Base-by-base conservation (phyloP, 1,140 invertebrate species). In the Battus philenor region DNA sequence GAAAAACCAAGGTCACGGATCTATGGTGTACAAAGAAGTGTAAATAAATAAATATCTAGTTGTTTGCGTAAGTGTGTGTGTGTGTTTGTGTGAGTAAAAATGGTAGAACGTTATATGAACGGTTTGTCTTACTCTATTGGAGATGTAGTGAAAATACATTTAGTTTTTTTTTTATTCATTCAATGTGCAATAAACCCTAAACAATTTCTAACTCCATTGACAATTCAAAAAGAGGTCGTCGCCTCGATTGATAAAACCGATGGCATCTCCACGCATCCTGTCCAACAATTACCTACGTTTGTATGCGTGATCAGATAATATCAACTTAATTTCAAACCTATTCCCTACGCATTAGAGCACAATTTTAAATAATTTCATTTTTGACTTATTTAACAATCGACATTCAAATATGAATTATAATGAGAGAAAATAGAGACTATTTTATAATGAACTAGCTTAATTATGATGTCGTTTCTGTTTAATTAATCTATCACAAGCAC, bases 201-300 rank as follows among this genome's bases (percentile, higher is more conserved):
- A 2, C n/a, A 27, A 41, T 41, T 41, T 27, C 24, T 41, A 41
- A 16, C 38, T 27, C n/a, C 44, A 60, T 56, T 56, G 44, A 63
- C 63, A 54, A 59, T 62, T 39, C 46, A 49, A 47, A 59, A 64
- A 66, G 68, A 69, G 71, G 68, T 72, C 71, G 55, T 56, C 61
- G 67, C 55, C 60, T 60, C 54, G 31, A 56, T 64, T 71, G 70
- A 74, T 74, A 74, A 63, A 54, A 47, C 38, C 44, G 15, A 11
- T 43, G 45, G 45, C 27, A 50, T 51, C 50, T 63, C 50, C 44
- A 43, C 60, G 50, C 67, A 75, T 75, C 71, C 71, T 69, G 67
- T 45, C 50, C 13, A 36, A 33, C 56, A 73, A 68, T 73, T 70
- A 26, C 15, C 1, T 22, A 15, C n/a, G 24, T 15, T 16, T 12